phyloP scores from a whole-genome alignment of 2,888 invertebrate genomes.

The Zygaena filipendulae region DNA sequence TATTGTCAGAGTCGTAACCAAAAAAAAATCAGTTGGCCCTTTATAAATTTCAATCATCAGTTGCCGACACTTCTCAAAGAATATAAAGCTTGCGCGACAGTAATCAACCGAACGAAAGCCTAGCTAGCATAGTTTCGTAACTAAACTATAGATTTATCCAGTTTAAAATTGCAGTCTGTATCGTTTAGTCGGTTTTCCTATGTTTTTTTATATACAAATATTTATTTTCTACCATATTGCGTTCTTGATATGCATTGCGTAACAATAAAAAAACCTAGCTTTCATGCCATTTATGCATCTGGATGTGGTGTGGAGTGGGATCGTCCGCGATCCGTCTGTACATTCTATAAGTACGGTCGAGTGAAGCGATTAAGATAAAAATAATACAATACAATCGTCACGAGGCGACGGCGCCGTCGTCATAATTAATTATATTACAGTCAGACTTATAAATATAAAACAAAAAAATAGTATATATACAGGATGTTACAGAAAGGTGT shows the following conservation, averaged over 20 bases:
- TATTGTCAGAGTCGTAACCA: too few relatives aligned
- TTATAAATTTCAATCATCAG: slow-evolving; percentile 57
- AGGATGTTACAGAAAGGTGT: too few relatives aligned
- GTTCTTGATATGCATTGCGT: slow-evolving; percentile 69
- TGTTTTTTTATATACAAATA: slow-evolving; percentile 62
- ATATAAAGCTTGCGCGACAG: slow-evolving; percentile 62
- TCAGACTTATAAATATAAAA: slow-evolving; percentile 67
- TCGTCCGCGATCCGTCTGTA: slow-evolving; percentile 29
- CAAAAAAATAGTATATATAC: too few relatives aligned
- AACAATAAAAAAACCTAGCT: slow-evolving; percentile 68
- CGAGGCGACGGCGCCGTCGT: slow-evolving; percentile 50
- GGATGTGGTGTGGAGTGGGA: slow-evolving; percentile 31
- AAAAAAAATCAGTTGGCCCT: too few relatives aligned
- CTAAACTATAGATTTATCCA: slow-evolving; percentile 61
- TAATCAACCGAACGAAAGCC: slow-evolving; percentile 56
- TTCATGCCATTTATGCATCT: slow-evolving; percentile 51
- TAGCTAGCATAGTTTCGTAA: slow-evolving; percentile 62
- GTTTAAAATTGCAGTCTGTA: slow-evolving; percentile 62
- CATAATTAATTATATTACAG: slow-evolving; percentile 52
- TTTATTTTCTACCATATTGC: slow-evolving; percentile 69
- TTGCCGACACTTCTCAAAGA: slow-evolving; percentile 48
- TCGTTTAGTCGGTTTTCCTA: slow-evolving; percentile 54
- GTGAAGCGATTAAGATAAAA: slow-evolving; percentile 55
- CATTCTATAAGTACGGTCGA: slow-evolving; percentile 54
- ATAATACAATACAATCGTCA: slow-evolving; percentile 53